Evolutionary conservation across 2,797 vertebrate species (phyloP).

Genomic region (Moxostoma hubbsi): DNA sequence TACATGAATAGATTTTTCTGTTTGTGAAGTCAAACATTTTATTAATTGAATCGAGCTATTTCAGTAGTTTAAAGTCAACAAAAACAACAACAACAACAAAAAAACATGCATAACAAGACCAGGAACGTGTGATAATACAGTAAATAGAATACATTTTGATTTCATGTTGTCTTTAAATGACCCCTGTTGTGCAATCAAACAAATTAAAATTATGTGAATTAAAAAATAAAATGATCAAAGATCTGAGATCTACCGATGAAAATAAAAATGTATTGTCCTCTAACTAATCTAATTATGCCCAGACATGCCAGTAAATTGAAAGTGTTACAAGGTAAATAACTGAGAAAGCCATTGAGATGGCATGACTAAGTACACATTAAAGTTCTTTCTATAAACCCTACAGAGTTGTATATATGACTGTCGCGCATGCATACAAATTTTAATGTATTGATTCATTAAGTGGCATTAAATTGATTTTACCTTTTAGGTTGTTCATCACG

Average conservation of each 20-base stretch:
- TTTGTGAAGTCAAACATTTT: too few relatives aligned
- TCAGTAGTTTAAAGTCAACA: too few relatives aligned
- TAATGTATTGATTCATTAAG: conserved; percentile 38
- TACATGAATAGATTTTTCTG: too few relatives aligned
- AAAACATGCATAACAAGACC: too few relatives aligned
- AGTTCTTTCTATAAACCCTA: neutral
- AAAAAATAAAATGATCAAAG: neutral
- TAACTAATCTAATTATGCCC: neutral
- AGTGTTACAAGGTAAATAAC: neutral
- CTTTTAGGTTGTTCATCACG: conserved; percentile 6
- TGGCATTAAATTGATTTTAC: conserved; percentile 32
- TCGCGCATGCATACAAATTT: conserved; percentile 21
- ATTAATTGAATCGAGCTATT: too few relatives aligned
- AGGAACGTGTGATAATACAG: neutral
- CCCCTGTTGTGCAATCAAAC: too few relatives aligned
- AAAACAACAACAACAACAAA: too few relatives aligned
- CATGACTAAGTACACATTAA: neutral
- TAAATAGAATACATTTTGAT: neutral
- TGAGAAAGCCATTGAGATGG: neutral
- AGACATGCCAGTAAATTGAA: neutral
- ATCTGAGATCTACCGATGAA: too few relatives aligned
- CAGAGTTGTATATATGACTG: conserved; percentile 18
- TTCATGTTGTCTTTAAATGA: neutral
- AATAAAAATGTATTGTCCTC: neutral
- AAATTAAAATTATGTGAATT: too few relatives aligned